Base-by-base conservation (phyloP, 2,113 vertebrate genomes). In the Epinephelus moara region DNA sequence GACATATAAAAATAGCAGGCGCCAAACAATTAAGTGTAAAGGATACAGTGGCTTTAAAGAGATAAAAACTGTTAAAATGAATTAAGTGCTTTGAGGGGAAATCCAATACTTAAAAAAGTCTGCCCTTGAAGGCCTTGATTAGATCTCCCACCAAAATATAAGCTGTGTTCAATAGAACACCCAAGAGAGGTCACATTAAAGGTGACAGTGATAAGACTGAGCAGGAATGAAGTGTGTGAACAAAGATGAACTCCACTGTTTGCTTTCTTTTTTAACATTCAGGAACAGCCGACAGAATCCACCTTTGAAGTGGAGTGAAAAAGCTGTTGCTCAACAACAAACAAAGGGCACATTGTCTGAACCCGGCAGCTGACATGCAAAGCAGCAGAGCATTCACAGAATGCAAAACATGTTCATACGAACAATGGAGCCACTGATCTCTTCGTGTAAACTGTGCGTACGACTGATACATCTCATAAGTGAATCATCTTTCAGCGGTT, bases 281-380 rank as follows among this genome's bases (percentile, higher is more conserved):
- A 85, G 71, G 81, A 90, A 84, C 82, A 82, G 89, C 85, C 74
- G 17, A 78, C 64, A 81, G 75, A 71, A 86, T 85, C 52, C 82
- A 86, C 80, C 85, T 94, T 94, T 95, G 91, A 94, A 94, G 91
- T 93, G 82, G 68, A 86, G 90, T 78, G 78, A 90, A 91, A 90
- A 88, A 86, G 83, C 85, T 90, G 89, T 89, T 93, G 89, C 88
- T 87, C 91, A 92, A 90, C 76, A 90, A 92, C 88, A 94, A 92
- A 94, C 93, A 95, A 94, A 92, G 91, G 85, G 80, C 87, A 81
- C 82, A 93, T 93, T 94, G 92, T 94, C 78, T 86, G 78, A 74
- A 88, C 50, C 71, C 70, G 2, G 85, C 90, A 92, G 90, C 90
- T 91, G 84, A 92, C 93, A 92, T 92, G 92, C 87, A 90, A 91